Evolutionary conservation across 2,113 vertebrate genomes (phyloP).

Genomic region (Pelobates fuscus): DNA sequence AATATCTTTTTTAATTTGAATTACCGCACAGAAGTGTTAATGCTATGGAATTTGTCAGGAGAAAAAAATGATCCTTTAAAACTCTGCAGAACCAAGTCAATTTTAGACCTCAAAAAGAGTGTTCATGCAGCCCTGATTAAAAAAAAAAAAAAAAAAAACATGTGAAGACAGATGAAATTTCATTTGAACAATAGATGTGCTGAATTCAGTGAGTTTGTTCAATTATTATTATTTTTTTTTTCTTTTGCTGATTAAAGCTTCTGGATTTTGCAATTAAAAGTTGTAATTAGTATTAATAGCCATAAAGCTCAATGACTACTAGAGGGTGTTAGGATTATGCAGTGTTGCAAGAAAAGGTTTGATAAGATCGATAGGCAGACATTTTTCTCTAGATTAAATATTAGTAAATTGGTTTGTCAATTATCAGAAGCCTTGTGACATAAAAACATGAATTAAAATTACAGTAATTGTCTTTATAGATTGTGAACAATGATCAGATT

Average conservation of each 20-base stretch:
- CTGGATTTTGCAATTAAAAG: slow-evolving; percentile 47
- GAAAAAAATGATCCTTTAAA: slow-evolving; percentile 49
- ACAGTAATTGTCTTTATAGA: slow-evolving; percentile 32
- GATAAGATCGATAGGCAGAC: slow-evolving; percentile 40
- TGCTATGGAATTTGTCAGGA: slow-evolving; percentile 49
- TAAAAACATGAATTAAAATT: slow-evolving; percentile 37
- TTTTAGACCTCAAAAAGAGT: slow-evolving; percentile 44
- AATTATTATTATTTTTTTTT: slow-evolving; percentile 37
- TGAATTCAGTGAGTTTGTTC: slow-evolving; percentile 40
- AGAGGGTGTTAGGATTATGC: slow-evolving; percentile 43
- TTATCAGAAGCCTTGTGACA: slow-evolving; percentile 28
- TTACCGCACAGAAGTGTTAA: slow-evolving; percentile 45
- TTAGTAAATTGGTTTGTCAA: slow-evolving; percentile 18
- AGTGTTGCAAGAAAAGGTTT: slow-evolving; percentile 30
- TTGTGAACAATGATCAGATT: slow-evolving; percentile 19
- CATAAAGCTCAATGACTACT: slow-evolving; percentile 1
- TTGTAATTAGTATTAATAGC: slow-evolving; percentile 38
- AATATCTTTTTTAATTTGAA: slow-evolving; percentile 48
- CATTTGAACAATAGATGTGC: slow-evolving; percentile 37
- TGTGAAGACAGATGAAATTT: slow-evolving; percentile 27
- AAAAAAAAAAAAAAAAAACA: too few species aligned
- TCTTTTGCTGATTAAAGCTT: slow-evolving; percentile 39
- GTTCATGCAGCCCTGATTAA: slow-evolving; percentile 36
- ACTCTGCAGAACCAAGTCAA: slow-evolving; percentile 48
- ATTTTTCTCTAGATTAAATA: slow-evolving; percentile 42